A percentile compares a stretch with the other conserved stretches of the same genome.
These are phyloP conservation scores for Eustalomyia histrio DNA, from an alignment of 2,888 invertebrate species.

Conservation along the genomic window DNA sequence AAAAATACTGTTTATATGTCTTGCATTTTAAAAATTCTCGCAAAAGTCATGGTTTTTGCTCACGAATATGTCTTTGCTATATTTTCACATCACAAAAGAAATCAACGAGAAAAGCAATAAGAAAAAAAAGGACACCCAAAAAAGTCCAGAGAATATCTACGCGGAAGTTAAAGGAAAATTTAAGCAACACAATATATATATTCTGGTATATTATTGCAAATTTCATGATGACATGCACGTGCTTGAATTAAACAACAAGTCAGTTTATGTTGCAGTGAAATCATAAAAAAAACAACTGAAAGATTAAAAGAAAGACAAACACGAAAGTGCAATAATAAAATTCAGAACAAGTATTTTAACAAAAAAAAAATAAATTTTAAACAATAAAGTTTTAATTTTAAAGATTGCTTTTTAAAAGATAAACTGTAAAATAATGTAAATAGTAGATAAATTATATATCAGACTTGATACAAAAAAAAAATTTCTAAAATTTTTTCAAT, in stretches of 20 bases:
- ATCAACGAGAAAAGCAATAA: background rate
- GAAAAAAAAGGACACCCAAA: no score
- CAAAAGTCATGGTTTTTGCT: conserved; percentile 34
- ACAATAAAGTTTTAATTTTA: background rate
- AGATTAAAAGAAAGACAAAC: conserved; percentile 22
- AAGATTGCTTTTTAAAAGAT: background rate
- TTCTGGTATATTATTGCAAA: conserved; percentile 46
- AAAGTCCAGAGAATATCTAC: conserved; percentile 26
- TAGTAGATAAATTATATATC: no score
- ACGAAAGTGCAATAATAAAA: background rate
- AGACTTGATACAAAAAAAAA: no score
- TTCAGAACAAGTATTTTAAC: background rate
- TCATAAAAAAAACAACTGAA: conserved; percentile 17
- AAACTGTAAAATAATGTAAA: no score
- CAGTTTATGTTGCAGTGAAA: conserved; percentile 17
- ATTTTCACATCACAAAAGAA: conserved; percentile 34
- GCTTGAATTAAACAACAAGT: conserved; percentile 60
- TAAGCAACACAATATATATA: conserved; percentile 26
- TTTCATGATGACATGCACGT: conserved; percentile 63
- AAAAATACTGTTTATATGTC: conserved; percentile 40
- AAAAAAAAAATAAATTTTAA: background rate
- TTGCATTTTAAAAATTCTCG: conserved; percentile 34
- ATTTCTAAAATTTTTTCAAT: no score
- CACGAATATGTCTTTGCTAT: conserved; percentile 36
- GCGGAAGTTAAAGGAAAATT: background rate